Conservation (phyloP, 2,888 invertebrate genomes). For the Cheilosia scutellata region DNA sequence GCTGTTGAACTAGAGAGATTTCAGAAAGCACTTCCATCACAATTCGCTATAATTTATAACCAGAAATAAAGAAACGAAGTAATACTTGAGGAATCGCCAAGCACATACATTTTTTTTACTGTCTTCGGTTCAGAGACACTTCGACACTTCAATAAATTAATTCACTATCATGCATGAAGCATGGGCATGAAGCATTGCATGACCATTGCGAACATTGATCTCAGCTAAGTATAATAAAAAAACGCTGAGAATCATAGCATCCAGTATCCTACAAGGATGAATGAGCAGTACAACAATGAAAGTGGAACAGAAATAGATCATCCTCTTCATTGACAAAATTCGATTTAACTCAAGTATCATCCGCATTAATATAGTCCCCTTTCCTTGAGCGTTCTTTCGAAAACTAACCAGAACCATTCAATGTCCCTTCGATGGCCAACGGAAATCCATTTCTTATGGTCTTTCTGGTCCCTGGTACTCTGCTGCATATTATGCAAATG, state of each 20-base stretch:
- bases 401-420: constrained; percentile 26
- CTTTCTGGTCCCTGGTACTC: background rate
- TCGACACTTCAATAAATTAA: constrained; percentile 49
- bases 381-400: constrained; percentile 19
- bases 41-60: background rate
- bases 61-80: background rate
- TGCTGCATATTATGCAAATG: constrained; percentile 31
- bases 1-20: too few relatives aligned
- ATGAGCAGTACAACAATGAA: constrained; percentile 39
- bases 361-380: constrained; percentile 39
- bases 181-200: constrained; percentile 15
- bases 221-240: background rate
- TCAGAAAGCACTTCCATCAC: too few relatives aligned
- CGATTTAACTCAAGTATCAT: constrained; percentile 66
- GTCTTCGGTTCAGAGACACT: background rate
- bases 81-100: background rate
- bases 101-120: background rate
- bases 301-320: constrained; percentile 44
- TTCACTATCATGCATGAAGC: constrained; percentile 62
- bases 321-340: constrained; percentile 60
- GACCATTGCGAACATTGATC: constrained; percentile 38
- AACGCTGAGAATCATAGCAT: background rate
- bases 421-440: constrained; percentile 21
- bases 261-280: constrained; percentile 25
- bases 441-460: constrained; percentile 46